Base-by-base conservation (phyloP, 2,113 vertebrate species). In the Spermophilus dauricus region DNA sequence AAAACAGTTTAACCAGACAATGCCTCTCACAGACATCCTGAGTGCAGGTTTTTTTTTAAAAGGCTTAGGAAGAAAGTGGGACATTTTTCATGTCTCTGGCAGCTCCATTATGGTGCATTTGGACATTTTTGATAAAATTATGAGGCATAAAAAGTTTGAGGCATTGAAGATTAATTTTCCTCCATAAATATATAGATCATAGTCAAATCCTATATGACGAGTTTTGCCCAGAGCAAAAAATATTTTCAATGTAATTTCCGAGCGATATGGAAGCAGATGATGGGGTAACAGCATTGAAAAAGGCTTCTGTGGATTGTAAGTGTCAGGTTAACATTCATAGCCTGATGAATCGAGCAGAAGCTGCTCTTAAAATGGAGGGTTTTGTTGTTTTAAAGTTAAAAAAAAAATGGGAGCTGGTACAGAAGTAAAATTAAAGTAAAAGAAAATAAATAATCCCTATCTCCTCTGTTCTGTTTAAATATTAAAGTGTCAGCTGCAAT, bases 161-260 rank as follows among this genome's bases (percentile, higher is more conserved):
- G 98, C 98, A 98, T 98, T 97, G 98, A 98, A 99, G 98, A 99
- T 99, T 99, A 99, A 99, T 99, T 98, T 98, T 98, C 94, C 92
- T 97, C 97, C 98, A 98, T 98, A 99, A 98, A 98, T 98, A 98
- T 99, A 99, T 98, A 98, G 98, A 98, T 99, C 98, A 98, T 98
- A 98, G 99, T 99, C 98, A 98, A 99, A 99, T 99, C 98, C 98
- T 98, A 97, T 98, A 98, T 98, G 98, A 96, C 86, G 97, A 63
- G 0, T 97, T 98, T 98, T 97, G 98, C 98, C 98, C 89, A 97
- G 97, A 98, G 98, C 98, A 97, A 98, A 98, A 97, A 96, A 97
- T 98, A 98, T 98, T 99, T 98, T 98, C 98, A 97, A 97, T 97
- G 96, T 98, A 98, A 98, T 99, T 98, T 98, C 97, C 92, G 98